These are phyloP conservation scores for Somateria mollissima DNA, from an alignment of 2,797 vertebrate species.

Conservation along the genomic window DNA sequence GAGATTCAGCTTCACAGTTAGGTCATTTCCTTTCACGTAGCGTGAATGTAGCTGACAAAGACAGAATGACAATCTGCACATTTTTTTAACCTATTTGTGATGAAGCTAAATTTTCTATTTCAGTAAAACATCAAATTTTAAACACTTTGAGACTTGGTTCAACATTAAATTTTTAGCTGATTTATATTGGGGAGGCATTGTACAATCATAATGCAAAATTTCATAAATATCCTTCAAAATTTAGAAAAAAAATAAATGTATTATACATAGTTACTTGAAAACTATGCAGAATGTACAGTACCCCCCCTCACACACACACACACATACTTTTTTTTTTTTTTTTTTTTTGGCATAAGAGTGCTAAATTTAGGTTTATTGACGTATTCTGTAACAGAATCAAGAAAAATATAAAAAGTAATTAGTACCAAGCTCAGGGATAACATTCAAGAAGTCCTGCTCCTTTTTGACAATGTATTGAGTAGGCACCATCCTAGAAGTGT, in stretches of 20 bases:
- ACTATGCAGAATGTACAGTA: background rate
- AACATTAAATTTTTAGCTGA: too few species aligned
- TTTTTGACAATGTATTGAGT: background rate
- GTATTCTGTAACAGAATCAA: background rate
- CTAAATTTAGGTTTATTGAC: background rate
- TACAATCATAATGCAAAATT: background rate
- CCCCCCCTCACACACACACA: rapidly evolving
- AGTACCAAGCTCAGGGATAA: background rate
- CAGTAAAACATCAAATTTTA: background rate
- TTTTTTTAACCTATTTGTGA: background rate
- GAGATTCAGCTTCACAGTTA: background rate
- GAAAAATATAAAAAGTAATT: background rate
- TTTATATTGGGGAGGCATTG: background rate
- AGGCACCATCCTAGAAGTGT: rapidly evolving
- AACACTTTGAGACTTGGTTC: too few species aligned
- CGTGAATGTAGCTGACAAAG: background rate
- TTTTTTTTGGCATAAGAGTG: background rate
- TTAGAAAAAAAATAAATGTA: background rate
- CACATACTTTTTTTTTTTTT: too few species aligned
- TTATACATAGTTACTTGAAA: background rate
- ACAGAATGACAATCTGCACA: background rate
- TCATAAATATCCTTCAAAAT: background rate
- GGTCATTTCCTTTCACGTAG: background rate
- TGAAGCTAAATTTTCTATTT: background rate
- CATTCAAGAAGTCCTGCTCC: background rate